Evolutionary conservation across 2,113 vertebrate genomes (phyloP), one percentile per base, ranked within the genome.

Genomic region (Corythaixoides concolor): DNA sequence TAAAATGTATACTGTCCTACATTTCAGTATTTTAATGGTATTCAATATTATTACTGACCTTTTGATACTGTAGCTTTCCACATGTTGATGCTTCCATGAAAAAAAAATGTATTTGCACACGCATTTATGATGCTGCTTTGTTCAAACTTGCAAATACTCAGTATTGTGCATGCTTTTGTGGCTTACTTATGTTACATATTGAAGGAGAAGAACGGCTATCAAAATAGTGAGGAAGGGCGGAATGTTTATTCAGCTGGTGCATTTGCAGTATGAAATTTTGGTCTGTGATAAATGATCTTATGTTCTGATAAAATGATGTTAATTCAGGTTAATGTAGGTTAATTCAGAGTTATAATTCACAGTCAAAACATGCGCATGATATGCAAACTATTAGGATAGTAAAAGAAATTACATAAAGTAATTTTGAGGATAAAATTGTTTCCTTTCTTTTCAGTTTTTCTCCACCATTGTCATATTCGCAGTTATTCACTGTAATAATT

Each of bases 311-410:
- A 41, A 41, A 41, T 41, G 41, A 41, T 41, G 41, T 41, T 41
- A 41, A 41, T 41, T 41, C 41, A 41, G 41, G 12, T 41, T 41
- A 41, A 41, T 41, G 41, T 41, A 70, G 27, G 19, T 87, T 75
- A 76, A 85, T 28, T 85, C 73, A 7, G 97, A 98, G 53, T 95
- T 98, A 83, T 97, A 95, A 88, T 88, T 53, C 79, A 47, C n/a
- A 68, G 27, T 41, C 49, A 30, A 53, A 89, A 37, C 7, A 27
- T 55, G 39, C 49, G 62, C 11, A 45, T 37, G 67, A 35, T 33
- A 56, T 17, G 30, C 33, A 72, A 70, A n/a, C 19, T 47, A 19
- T 49, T 74, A 35, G 30, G 32, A 67, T 20, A 74, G 17, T n/a
- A 4, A 22, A 83, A 83, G 15, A 69, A 90, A 62, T 45, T 32